Evolutionary conservation across 2,797 vertebrate species (phyloP).

Genomic region (Ptychadena robeensis): DNA sequence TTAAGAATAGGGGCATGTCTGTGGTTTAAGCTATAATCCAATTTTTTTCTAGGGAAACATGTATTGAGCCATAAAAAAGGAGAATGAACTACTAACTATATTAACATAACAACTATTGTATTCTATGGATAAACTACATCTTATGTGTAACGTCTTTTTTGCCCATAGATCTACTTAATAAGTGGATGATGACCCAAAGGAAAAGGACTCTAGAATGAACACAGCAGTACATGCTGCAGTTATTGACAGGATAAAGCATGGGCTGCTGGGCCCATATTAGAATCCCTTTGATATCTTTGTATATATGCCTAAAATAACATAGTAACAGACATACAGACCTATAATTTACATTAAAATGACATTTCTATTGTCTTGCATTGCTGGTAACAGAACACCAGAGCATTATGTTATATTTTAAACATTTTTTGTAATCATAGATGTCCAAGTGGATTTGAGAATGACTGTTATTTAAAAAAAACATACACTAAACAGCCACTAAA

Average conservation of each 20-base stretch:
- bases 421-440: slow-evolving; percentile 14
- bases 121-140: too few species aligned
- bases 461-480: slow-evolving; percentile 9
- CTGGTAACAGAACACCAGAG: slow-evolving; percentile 12
- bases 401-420: slow-evolving; percentile 26
- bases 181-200: too few species aligned
- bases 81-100: too few species aligned
- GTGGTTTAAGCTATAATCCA: too few species aligned
- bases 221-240: background rate
- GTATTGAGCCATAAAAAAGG: too few species aligned
- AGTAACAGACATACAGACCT: background rate
- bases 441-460: slow-evolving; percentile 20
- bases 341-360: slow-evolving; percentile 17
- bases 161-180: too few species aligned
- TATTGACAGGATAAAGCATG: too few species aligned
- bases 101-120: too few species aligned
- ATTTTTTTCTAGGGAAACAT: too few species aligned
- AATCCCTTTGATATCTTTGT: background rate
- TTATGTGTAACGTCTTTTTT: too few species aligned
- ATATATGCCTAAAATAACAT: background rate
- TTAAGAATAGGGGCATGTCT: too few species aligned
- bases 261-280: background rate
- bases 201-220: background rate
- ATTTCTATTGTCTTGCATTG: background rate
- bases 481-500: slow-evolving; percentile 38